Conservation (phyloP, 2,888 invertebrate species). For the Sericinus montela region DNA sequence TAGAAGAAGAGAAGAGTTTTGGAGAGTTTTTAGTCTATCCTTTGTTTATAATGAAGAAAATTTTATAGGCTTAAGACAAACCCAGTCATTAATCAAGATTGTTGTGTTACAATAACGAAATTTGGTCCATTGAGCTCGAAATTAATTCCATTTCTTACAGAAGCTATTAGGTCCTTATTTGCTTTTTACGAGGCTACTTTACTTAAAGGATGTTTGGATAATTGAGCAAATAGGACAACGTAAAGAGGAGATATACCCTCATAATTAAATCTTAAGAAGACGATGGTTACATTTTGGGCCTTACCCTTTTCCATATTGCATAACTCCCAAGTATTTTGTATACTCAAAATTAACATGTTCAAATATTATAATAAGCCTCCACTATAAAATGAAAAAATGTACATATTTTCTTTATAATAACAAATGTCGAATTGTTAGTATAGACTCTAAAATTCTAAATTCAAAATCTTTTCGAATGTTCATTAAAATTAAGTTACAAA, state of each 20-base stretch:
- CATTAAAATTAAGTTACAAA: too few relatives aligned
- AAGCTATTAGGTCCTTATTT: constrained; percentile 14
- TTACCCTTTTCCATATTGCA: constrained; percentile 18
- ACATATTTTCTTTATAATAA: neutral
- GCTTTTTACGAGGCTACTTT: constrained; percentile 18
- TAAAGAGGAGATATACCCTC: constrained; percentile 14
- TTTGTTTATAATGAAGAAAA: too few relatives aligned
- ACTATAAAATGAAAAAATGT: neutral
- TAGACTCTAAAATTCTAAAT: too few relatives aligned
- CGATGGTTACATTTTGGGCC: constrained; percentile 7
- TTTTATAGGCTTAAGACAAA: too few relatives aligned
- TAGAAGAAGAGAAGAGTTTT: too few relatives aligned
- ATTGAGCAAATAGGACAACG: constrained; percentile 15
- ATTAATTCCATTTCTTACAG: constrained; percentile 11
- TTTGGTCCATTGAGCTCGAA: constrained; percentile 4
- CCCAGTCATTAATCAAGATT: too few relatives aligned
- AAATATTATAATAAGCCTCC: constrained; percentile 3
- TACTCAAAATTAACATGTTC: constrained; percentile 11
- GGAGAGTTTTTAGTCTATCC: too few relatives aligned
- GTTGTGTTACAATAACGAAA: constrained; percentile 1
- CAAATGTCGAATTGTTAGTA: neutral
- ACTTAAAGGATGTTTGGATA: constrained; percentile 19
- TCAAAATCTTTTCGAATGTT: too few relatives aligned
- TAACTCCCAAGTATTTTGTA: constrained; percentile 18
- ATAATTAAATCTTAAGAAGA: constrained; percentile 19